Evolutionary conservation across 2,888 invertebrate species (phyloP).

Genomic region (Lycaena phlaeas): DNA sequence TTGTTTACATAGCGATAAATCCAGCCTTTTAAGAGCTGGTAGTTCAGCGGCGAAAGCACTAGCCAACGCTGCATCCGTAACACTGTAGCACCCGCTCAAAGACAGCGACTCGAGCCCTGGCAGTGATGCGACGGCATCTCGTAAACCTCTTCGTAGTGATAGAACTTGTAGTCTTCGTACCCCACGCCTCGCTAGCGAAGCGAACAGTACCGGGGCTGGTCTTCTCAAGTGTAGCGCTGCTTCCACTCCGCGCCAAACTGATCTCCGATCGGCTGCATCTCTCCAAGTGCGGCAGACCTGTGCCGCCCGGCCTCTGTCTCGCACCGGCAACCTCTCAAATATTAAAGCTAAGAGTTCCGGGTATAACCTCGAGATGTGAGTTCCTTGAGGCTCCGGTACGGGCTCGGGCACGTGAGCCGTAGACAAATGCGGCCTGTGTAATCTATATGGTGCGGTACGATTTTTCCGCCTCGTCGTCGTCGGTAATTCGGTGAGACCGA

Average conservation of each 20-base stretch:
- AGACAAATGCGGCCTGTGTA: slow-evolving; percentile 77
- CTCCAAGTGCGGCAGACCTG: slow-evolving; percentile 93
- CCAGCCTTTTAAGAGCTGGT: slow-evolving; percentile 83
- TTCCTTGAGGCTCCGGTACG: slow-evolving; percentile 69
- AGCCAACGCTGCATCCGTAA: slow-evolving; percentile 87
- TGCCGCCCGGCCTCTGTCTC: slow-evolving; percentile 91
- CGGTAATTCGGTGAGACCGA: slow-evolving; percentile 58
- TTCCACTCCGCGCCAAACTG: slow-evolving; percentile 95
- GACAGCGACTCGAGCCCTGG: slow-evolving; percentile 91
- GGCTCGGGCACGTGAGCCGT: slow-evolving; percentile 56
- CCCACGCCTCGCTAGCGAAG: slow-evolving; percentile 88
- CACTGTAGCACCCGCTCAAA: slow-evolving; percentile 94
- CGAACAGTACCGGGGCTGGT: slow-evolving; percentile 87
- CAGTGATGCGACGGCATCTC: slow-evolving; percentile 89
- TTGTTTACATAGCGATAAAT: slow-evolving; percentile 94
- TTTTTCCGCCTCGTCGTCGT: slow-evolving; percentile 65
- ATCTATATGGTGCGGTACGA: slow-evolving; percentile 76
- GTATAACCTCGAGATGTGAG: slow-evolving; percentile 90
- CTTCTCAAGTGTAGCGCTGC: slow-evolving; percentile 90
- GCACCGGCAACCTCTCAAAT: slow-evolving; percentile 89
- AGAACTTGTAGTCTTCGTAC: slow-evolving; percentile 92
- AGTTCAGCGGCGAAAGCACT: slow-evolving; percentile 86
- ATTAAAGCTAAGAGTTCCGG: slow-evolving; percentile 94
- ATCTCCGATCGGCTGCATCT: slow-evolving; percentile 92
- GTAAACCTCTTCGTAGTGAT: slow-evolving; percentile 84